These are phyloP conservation scores for Apistogramma diplotaenia DNA, from an alignment of 2,113 vertebrate species.

Conservation along the genomic window DNA sequence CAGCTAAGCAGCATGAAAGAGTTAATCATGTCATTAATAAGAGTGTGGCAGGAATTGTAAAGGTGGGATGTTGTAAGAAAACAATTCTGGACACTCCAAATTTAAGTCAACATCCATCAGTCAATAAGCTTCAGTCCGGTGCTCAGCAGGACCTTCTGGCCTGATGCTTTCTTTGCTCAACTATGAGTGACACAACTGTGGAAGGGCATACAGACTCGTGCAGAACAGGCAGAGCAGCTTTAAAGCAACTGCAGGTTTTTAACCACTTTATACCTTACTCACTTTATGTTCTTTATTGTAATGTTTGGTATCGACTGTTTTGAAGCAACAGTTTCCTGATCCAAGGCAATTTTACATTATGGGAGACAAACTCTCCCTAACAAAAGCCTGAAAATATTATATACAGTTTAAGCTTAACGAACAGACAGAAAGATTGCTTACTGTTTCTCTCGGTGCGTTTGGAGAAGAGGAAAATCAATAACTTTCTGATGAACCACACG, in stretches of 20 bases:
- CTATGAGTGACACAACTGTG: too few relatives aligned
- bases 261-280: too few relatives aligned
- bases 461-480: conserved; percentile 92
- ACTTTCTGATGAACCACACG: conserved; percentile 88
- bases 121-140: background rate
- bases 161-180: too few relatives aligned
- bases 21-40: background rate
- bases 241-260: too few relatives aligned
- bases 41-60: background rate
- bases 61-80: background rate
- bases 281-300: too few relatives aligned
- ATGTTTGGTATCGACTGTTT: too few relatives aligned
- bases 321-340: background rate
- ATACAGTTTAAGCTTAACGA: background rate
- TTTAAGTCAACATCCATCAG: background rate
- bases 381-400: background rate
- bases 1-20: background rate
- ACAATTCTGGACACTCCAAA: background rate
- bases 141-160: too few relatives aligned
- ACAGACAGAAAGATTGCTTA: conserved; percentile 71
- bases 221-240: too few relatives aligned
- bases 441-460: conserved; percentile 96
- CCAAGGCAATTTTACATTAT: background rate
- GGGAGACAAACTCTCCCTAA: background rate
- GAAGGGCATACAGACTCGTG: too few relatives aligned